Percentiles rank a stretch among this genome's conserved stretches.
These are phyloP conservation scores for Panurus biarmicus DNA, from an alignment of 2,113 vertebrate species.

Conservation along the genomic window DNA sequence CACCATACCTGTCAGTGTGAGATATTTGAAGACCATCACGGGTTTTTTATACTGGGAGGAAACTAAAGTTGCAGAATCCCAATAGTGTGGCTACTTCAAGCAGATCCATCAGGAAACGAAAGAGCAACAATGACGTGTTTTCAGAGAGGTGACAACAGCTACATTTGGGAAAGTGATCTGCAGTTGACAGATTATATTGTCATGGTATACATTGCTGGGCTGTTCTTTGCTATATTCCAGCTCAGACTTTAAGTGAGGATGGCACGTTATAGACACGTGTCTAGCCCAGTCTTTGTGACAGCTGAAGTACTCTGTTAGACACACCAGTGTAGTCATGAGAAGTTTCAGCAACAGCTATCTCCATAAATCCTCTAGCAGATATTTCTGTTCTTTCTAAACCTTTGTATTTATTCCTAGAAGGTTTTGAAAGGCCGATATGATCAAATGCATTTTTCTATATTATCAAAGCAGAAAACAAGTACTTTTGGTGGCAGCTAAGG, in stretches of 20 bases:
- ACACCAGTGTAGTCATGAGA: background rate
- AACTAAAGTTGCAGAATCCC: background rate
- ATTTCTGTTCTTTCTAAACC: background rate
- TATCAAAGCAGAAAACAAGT: background rate
- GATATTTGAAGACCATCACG: background rate
- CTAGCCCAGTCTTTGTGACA: background rate
- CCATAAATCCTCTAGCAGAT: background rate
- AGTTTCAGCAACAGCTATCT: background rate
- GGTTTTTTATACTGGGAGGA: background rate
- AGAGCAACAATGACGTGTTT: background rate
- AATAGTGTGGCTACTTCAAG: background rate
- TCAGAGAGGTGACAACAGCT: background rate
- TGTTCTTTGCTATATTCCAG: background rate
- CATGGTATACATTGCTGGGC: background rate
- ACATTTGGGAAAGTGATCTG: background rate
- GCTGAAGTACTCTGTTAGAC: background rate
- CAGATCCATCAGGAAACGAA: background rate
- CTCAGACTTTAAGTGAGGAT: background rate
- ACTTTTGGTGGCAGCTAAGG: background rate
- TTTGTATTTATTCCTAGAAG: background rate
- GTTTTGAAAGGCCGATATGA: background rate
- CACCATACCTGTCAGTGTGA: background rate
- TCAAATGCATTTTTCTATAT: background rate
- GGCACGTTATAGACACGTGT: accelerated
- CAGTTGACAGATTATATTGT: background rate